These are phyloP conservation scores for Drosophila orena DNA, from an alignment of 1,140 invertebrate genomes.

Conservation along the genomic window DNA sequence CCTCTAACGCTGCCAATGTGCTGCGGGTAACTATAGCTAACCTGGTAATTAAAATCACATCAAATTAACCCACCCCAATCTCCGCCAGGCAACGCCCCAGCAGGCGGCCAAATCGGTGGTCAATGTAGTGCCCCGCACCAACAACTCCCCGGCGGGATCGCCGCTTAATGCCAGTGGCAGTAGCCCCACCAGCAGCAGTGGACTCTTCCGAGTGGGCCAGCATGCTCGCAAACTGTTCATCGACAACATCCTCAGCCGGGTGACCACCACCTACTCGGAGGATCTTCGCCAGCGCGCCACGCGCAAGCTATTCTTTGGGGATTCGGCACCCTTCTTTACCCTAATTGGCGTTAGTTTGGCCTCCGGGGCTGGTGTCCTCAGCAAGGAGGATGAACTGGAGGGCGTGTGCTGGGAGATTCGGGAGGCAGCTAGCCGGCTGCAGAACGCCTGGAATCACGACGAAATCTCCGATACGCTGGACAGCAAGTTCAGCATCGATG, in stretches of 20 bases:
- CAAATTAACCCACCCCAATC: background rate
- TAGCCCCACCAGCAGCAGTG: slow-evolving; percentile 62
- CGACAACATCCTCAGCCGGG: slow-evolving; percentile 89
- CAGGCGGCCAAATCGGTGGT: slow-evolving; percentile 36
- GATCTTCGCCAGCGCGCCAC: slow-evolving; percentile 88
- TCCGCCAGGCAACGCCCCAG: slow-evolving; percentile 29
- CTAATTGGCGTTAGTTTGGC: slow-evolving; percentile 91
- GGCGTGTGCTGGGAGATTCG: slow-evolving; percentile 92
- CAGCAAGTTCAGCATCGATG: slow-evolving; percentile 85
- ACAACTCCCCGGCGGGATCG: background rate
- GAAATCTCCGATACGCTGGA: slow-evolving; percentile 83
- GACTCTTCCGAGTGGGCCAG: slow-evolving; percentile 86
- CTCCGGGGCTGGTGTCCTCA: slow-evolving; percentile 90
- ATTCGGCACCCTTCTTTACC: slow-evolving; percentile 91
- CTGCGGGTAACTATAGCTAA: slow-evolving; percentile 49
- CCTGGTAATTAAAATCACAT: too few relatives aligned
- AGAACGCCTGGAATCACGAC: slow-evolving; percentile 87
- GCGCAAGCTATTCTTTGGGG: slow-evolving; percentile 88
- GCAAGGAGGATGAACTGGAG: slow-evolving; percentile 92
- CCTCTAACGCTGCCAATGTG: slow-evolving; percentile 63
- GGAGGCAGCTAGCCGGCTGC: slow-evolving; percentile 88
- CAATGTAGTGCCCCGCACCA: slow-evolving; percentile 37
- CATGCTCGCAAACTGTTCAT: slow-evolving; percentile 89
- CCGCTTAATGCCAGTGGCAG: background rate
- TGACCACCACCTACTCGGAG: slow-evolving; percentile 88